These are phyloP conservation scores for Saxidomus purpurata DNA, from an alignment of 1,140 invertebrate genomes.

Conservation along the genomic window DNA sequence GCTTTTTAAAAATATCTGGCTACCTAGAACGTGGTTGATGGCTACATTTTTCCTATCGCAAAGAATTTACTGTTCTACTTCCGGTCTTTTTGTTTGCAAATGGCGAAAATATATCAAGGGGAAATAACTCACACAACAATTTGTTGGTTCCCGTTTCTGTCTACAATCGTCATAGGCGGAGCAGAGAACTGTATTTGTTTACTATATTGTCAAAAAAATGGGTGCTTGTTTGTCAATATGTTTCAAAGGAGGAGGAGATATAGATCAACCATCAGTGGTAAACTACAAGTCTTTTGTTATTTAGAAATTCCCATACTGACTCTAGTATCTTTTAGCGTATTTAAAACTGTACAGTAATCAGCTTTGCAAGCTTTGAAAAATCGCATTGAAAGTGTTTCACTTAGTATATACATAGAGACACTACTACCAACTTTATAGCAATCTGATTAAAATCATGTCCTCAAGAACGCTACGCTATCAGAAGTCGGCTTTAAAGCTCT, in stretches of 20 bases:
- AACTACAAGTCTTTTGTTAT: background rate
- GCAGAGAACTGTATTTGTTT: background rate
- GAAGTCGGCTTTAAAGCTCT: too few relatives aligned
- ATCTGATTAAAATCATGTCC: too few relatives aligned
- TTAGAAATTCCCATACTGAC: too few relatives aligned
- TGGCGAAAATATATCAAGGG: constrained; percentile 27
- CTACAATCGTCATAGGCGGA: background rate
- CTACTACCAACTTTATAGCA: too few relatives aligned
- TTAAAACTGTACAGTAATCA: too few relatives aligned
- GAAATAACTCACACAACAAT: background rate
- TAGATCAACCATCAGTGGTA: constrained; percentile 49
- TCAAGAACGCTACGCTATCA: too few relatives aligned
- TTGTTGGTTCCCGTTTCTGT: background rate
- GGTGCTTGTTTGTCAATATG: constrained; percentile 33
- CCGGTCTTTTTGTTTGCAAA: constrained; percentile 49
- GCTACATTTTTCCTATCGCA: background rate
- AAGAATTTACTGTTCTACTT: background rate
- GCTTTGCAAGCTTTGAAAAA: too few relatives aligned
- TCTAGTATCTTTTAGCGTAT: too few relatives aligned
- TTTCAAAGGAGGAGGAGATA: constrained; percentile 27
- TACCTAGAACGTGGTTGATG: background rate
- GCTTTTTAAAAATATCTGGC: background rate
- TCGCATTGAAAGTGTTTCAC: too few relatives aligned
- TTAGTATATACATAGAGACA: too few relatives aligned
- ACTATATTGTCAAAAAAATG: constrained; percentile 1